These are phyloP conservation scores for Elmis aenea DNA, from an alignment of 2,888 invertebrate genomes.

Conservation along the genomic window DNA sequence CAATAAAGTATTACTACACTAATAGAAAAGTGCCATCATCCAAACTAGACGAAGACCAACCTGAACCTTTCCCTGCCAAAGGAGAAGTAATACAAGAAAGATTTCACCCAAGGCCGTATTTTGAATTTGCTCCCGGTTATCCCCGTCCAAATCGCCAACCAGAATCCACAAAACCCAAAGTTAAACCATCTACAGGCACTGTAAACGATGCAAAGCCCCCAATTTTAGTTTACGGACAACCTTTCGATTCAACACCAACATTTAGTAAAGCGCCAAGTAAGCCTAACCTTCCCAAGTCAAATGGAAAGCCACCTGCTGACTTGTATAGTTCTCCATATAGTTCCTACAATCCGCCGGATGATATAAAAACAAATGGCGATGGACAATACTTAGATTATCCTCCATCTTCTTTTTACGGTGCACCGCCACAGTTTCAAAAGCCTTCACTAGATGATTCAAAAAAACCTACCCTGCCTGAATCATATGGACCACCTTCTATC, in stretches of 20 bases:
- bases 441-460: constrained; percentile 8
- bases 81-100: constrained; percentile 45
- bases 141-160: constrained; percentile 4
- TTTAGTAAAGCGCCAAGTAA: constrained; percentile 9
- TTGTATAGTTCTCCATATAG: constrained; percentile 35
- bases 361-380: constrained; percentile 2
- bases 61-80: constrained; percentile 31
- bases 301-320: constrained; percentile 25
- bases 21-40: constrained; percentile 12
- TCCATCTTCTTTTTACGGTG: constrained; percentile 43
- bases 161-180: constrained; percentile 3
- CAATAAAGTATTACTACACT: constrained; percentile 22
- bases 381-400: constrained; percentile 39
- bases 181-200: constrained; percentile 4
- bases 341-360: constrained; percentile 38
- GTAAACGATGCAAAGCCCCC: constrained; percentile 15
- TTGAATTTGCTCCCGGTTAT: constrained; percentile 30
- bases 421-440: too few species aligned
- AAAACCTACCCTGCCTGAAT: constrained; percentile 7
- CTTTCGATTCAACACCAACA: constrained; percentile 16
- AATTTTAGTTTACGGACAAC: constrained; percentile 22
- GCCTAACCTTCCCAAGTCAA: constrained; percentile 3
- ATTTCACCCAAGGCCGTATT: constrained; percentile 42
- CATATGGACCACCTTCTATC: constrained; percentile 9
- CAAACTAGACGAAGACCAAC: constrained; percentile 18